A percentile compares a stretch with the other conserved stretches of the same genome.
Evolutionary conservation across 2,797 vertebrate genomes (phyloP).

Genomic region (Coccyzus lansbergi): DNA sequence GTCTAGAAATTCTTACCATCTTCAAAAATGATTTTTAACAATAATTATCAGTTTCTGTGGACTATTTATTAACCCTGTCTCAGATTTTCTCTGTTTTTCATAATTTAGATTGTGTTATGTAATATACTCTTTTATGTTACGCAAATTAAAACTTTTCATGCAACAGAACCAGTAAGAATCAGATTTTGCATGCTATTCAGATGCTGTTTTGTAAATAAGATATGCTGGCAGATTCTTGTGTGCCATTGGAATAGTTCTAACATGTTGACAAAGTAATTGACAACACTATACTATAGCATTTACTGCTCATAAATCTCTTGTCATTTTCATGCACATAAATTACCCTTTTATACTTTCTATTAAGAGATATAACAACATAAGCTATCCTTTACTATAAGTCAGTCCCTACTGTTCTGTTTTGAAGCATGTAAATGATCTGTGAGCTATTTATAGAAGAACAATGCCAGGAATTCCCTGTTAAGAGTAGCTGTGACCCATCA

Average conservation of each 20-base stretch:
- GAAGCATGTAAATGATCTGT: background rate
- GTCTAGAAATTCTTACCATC: background rate
- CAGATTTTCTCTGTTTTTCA: background rate
- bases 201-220: background rate
- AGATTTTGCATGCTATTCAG: background rate
- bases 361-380: background rate
- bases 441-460: background rate
- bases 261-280: background rate
- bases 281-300: background rate
- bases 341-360: background rate
- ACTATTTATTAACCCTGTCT: background rate
- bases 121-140: background rate
- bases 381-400: background rate
- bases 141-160: background rate
- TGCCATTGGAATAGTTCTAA: background rate
- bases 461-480: background rate
- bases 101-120: background rate
- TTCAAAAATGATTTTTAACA: background rate
- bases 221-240: background rate
- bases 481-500: background rate
- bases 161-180: background rate
- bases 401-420: background rate
- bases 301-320: background rate
- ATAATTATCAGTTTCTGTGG: background rate
- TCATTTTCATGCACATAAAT: background rate